Evolutionary conservation across 1,140 invertebrate genomes (phyloP).

Genomic region (Phymorhynchus buccinoides): DNA sequence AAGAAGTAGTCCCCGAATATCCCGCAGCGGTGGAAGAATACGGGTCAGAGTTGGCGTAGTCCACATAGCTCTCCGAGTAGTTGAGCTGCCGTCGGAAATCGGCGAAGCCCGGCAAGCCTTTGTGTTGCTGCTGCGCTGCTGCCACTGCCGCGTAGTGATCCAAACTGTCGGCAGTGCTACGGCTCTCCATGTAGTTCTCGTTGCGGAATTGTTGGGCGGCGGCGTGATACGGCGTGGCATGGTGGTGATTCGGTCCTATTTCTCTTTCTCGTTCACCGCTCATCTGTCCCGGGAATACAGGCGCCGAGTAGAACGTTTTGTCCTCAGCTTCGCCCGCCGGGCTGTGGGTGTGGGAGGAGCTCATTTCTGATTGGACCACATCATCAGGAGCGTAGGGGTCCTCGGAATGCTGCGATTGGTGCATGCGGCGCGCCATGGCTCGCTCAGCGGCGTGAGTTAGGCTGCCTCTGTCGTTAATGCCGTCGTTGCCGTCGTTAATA

Average conservation of each 20-base stretch:
- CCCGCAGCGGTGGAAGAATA: not conserved
- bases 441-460: constrained; percentile 32
- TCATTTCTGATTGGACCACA: not conserved
- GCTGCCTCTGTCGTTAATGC: constrained; percentile 17
- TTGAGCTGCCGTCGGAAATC: constrained; percentile 36
- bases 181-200: not conserved
- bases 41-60: constrained; percentile 6
- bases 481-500: constrained; percentile 12
- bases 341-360: not conserved
- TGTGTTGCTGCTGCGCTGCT: not conserved
- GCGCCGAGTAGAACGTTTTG: constrained; percentile 24
- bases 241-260: too few relatives aligned
- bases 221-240: constrained; percentile 33
- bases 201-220: constrained; percentile 29
- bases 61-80: not conserved
- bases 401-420: not conserved
- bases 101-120: constrained; percentile 29
- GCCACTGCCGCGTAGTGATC: not conserved
- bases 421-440: constrained; percentile 38
- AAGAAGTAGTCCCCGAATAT: not conserved
- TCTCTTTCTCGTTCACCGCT: too few relatives aligned
- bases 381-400: not conserved
- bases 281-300: constrained; percentile 35
- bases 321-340: not conserved
- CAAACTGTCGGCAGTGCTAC: not conserved